phyloP scores from a whole-genome alignment of 2,888 invertebrate species.

The Acanthoscelides obtectus region DNA sequence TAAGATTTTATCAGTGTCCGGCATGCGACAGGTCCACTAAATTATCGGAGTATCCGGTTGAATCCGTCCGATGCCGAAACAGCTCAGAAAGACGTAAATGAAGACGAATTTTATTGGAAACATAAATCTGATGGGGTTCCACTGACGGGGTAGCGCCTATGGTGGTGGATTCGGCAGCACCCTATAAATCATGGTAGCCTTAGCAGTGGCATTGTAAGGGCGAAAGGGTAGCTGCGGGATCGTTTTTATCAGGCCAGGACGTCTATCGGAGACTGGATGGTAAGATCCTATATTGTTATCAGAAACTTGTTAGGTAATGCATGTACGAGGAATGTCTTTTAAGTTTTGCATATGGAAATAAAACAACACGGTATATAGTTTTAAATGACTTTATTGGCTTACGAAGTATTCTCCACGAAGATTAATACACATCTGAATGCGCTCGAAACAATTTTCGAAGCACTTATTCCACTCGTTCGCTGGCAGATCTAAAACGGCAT shows the following conservation, averaged over 20 bases:
- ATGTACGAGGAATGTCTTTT: no score
- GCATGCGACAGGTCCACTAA: background rate
- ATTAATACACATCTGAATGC: no score
- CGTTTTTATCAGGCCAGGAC: background rate
- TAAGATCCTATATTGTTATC: no score
- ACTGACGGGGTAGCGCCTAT: background rate
- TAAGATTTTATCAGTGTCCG: background rate
- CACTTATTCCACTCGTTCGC: no score
- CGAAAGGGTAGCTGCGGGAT: background rate
- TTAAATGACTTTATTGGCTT: no score
- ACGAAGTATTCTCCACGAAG: no score
- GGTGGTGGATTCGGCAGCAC: background rate
- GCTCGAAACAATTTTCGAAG: no score
- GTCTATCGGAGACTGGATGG: background rate
- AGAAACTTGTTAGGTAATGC: no score
- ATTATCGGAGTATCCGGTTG: background rate
- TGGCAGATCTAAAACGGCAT: no score
- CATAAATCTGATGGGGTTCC: slow-evolving; percentile 36
- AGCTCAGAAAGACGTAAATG: slow-evolving; percentile 23
- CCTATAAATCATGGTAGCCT: background rate
- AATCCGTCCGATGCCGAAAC: background rate
- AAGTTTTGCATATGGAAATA: no score
- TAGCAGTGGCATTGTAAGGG: background rate
- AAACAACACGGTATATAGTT: no score
- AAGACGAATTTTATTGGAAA: slow-evolving; percentile 43